phyloP scores from a whole-genome alignment of 2,797 vertebrate genomes.

The Enteromius fasciolatus region DNA sequence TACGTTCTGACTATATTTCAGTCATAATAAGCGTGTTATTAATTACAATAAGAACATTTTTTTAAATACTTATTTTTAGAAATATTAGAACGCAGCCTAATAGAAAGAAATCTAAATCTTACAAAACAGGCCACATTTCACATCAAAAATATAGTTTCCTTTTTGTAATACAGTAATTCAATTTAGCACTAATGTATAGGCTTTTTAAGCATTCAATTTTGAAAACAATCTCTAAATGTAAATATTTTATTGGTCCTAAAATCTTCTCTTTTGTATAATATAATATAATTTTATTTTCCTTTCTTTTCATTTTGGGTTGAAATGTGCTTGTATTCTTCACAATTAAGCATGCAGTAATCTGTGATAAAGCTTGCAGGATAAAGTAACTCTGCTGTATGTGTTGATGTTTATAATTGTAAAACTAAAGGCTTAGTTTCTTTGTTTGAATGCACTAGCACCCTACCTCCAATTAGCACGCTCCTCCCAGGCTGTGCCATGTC shows the following conservation, averaged over 20 bases:
- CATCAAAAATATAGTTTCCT: not conserved
- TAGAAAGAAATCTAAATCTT: not conserved
- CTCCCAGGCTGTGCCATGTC: slow-evolving; percentile 78
- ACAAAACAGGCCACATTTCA: not conserved
- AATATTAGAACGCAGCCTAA: not conserved
- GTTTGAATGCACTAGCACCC: not conserved
- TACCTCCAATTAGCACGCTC: slow-evolving; percentile 85
- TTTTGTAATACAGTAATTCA: not conserved
- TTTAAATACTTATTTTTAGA: not conserved
- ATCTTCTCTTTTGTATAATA: not conserved
- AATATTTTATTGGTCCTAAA: not conserved
- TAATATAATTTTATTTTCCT: not conserved
- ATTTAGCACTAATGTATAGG: not conserved
- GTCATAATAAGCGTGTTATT: slow-evolving; percentile 2
- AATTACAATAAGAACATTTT: not conserved
- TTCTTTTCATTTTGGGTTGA: not conserved
- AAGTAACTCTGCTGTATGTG: not conserved
- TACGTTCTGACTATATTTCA: not conserved
- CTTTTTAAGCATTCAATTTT: not conserved
- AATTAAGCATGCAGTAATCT: not conserved
- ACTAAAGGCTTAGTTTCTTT: not conserved
- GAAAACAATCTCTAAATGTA: not conserved
- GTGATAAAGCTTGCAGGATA: not conserved
- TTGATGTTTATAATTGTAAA: not conserved
- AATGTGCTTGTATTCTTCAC: slow-evolving; percentile 17